These are phyloP conservation scores for Agrilus cyanescens DNA, from an alignment of 2,888 invertebrate genomes.

Conservation along the genomic window DNA sequence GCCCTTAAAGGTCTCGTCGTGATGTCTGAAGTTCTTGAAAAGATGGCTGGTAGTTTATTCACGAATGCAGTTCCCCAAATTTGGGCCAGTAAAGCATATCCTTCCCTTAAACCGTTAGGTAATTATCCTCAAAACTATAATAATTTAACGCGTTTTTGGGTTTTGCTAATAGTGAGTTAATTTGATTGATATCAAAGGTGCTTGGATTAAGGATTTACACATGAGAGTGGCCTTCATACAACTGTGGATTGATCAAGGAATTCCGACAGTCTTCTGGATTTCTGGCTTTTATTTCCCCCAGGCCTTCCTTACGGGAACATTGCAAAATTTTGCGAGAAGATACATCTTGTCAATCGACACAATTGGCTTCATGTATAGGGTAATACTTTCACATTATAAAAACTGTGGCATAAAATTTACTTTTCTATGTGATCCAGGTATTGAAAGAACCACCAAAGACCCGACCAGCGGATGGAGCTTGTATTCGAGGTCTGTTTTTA, in stretches of 20 bases:
- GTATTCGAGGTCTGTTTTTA: slow-evolving; percentile 54
- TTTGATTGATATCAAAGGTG: slow-evolving; percentile 35
- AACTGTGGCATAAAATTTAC: too few relatives aligned
- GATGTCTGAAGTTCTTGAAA: slow-evolving; percentile 64
- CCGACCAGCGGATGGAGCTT: slow-evolving; percentile 48
- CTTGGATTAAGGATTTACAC: slow-evolving; percentile 54
- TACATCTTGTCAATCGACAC: slow-evolving; percentile 66
- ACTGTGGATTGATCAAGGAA: slow-evolving; percentile 53
- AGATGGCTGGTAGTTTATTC: slow-evolving; percentile 52
- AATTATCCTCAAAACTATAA: slow-evolving; percentile 14
- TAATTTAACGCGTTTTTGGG: neutral
- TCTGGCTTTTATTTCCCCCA: slow-evolving; percentile 81
- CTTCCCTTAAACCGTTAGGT: slow-evolving; percentile 60
- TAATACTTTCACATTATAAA: slow-evolving; percentile 20
- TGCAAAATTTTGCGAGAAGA: slow-evolving; percentile 73
- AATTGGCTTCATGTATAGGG: slow-evolving; percentile 50
- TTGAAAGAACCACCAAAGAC: slow-evolving; percentile 34
- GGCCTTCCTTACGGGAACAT: slow-evolving; percentile 69
- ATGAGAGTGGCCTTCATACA: slow-evolving; percentile 51
- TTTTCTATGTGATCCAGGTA: slow-evolving; percentile 31
- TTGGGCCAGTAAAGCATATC: slow-evolving; percentile 60
- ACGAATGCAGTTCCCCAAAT: slow-evolving; percentile 55
- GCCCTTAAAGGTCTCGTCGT: slow-evolving; percentile 68
- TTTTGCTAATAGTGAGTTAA: neutral
- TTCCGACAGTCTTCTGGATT: slow-evolving; percentile 70